Conservation (phyloP, 2,888 invertebrate genomes). For the Chrysolina americana region DNA sequence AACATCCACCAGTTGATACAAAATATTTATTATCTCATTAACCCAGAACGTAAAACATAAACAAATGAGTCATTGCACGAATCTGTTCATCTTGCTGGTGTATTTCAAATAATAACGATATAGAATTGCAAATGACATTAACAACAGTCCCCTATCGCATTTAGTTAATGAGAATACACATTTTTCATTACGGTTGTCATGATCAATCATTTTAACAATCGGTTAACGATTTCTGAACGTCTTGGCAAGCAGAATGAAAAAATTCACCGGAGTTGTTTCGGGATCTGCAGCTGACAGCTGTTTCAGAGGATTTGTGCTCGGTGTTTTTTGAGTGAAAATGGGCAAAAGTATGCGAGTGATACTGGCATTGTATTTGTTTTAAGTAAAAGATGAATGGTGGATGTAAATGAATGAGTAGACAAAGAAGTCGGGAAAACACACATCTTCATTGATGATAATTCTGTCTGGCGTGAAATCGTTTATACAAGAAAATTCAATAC, state of each 20-base stretch:
- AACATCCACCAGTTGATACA: background rate
- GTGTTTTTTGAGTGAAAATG: background rate
- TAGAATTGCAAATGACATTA: constrained; percentile 23
- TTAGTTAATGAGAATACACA: constrained; percentile 5
- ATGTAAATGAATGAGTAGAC: background rate
- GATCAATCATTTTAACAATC: constrained; percentile 18
- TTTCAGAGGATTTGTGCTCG: background rate
- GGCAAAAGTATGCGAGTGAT: background rate
- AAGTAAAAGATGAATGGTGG: background rate
- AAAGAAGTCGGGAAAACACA: background rate
- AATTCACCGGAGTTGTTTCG: background rate
- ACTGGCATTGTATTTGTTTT: too few relatives aligned
- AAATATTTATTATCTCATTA: constrained; percentile 10
- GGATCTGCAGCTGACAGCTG: constrained; percentile 7
- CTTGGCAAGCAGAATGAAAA: constrained; percentile 6
- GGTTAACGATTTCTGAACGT: constrained; percentile 20
- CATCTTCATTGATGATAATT: too few relatives aligned
- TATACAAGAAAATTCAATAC: too few relatives aligned
- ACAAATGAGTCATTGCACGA: background rate
- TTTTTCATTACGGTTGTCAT: constrained; percentile 23
- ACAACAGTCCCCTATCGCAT: constrained; percentile 3
- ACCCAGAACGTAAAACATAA: constrained; percentile 6
- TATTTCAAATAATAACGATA: constrained; percentile 7
- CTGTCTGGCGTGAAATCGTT: too few relatives aligned
- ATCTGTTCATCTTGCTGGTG: background rate